Percentiles rank a stretch among this genome's conserved stretches.
Evolutionary conservation across 2,797 vertebrate species (phyloP).

Genomic region (Microcaecilia unicolor): DNA sequence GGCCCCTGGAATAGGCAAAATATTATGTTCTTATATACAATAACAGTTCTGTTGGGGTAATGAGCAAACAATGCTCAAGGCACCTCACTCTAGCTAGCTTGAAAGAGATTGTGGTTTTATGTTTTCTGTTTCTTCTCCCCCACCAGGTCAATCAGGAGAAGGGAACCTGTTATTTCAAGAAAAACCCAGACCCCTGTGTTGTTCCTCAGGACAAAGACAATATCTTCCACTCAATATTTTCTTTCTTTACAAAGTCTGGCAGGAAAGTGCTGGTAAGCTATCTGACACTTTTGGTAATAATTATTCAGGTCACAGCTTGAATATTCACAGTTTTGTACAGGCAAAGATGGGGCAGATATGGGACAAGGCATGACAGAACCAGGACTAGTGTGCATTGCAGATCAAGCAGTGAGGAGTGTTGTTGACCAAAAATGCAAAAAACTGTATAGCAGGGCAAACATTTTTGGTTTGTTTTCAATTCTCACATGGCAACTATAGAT

Average conservation of each 20-base stretch:
- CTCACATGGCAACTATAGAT: no score
- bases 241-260: constrained; percentile 94
- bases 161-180: constrained; percentile 82
- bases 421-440: no score
- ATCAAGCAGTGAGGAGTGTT: no score
- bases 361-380: no score
- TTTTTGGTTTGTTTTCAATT: no score
- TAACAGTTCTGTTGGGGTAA: not conserved
- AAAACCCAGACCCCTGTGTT: constrained; percentile 77
- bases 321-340: no score
- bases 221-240: constrained; percentile 96
- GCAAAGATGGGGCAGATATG: no score
- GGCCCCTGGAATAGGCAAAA: not conserved
- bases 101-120: not conserved
- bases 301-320: no score
- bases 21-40: not conserved
- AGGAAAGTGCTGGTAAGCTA: constrained; percentile 88
- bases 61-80: not conserved
- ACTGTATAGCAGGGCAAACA: no score
- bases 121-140: constrained; percentile 12
- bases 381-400: no score
- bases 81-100: not conserved
- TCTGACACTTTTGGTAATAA: no score
- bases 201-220: constrained; percentile 85
- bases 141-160: constrained; percentile 76